Evolutionary conservation across 2,888 invertebrate genomes (phyloP).

Genomic region (Macrophya alboannulata): DNA sequence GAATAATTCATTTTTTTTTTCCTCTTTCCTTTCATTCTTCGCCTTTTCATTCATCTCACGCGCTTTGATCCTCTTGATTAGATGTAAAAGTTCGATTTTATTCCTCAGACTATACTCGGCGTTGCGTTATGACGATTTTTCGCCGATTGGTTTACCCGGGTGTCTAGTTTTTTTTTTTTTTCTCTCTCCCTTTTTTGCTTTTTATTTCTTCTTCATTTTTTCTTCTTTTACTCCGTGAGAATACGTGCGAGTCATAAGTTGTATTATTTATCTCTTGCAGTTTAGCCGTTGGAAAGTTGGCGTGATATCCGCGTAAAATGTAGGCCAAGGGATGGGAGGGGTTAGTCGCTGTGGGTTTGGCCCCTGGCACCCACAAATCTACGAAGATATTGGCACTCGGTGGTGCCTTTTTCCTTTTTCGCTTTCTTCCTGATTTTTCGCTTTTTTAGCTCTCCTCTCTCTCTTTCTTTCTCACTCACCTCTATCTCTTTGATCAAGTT

Average conservation of each 20-base stretch:
- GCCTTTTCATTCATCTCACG: not conserved
- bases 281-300: conserved; percentile 46
- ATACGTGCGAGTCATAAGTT: conserved; percentile 42
- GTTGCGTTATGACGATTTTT: conserved; percentile 1
- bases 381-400: conserved; percentile 71
- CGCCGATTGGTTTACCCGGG: conserved; percentile 7
- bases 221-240: not conserved
- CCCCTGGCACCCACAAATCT: conserved; percentile 71
- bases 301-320: conserved; percentile 42
- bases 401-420: conserved; percentile 65
- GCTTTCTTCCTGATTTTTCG: conserved; percentile 40
- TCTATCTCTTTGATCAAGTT: conserved; percentile 13
- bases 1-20: not conserved
- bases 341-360: conserved; percentile 50
- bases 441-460: conserved; percentile 40
- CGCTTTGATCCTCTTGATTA: not conserved
- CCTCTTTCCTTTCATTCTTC: not conserved
- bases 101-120: not conserved
- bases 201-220: not conserved
- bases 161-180: not conserved
- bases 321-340: conserved; percentile 56
- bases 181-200: not conserved
- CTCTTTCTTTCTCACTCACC: not conserved
- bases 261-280: conserved; percentile 40
- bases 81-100: not conserved